Base-by-base conservation (phyloP, 1,140 invertebrate genomes). In the Frieseomelitta varia region DNA sequence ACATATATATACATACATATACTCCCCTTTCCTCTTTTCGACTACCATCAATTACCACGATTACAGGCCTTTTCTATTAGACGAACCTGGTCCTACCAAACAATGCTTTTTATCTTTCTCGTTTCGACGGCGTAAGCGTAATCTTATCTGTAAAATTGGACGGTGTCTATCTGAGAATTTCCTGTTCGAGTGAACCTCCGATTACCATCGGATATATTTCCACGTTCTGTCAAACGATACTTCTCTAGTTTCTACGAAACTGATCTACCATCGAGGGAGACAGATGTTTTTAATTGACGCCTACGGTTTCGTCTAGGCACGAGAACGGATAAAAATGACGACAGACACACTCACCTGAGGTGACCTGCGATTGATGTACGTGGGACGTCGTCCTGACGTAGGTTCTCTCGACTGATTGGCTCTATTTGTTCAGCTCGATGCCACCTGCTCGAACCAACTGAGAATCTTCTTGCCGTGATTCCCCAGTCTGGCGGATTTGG, bases 341-440 rank as follows among this genome's bases (percentile, higher is more conserved):
- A 68, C 67, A 56, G 87, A 27, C 0, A 72, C 58, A 91, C 91
- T 91, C 85, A 93, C 91, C 91, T 89, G 88, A 91, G 85, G 83
- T 75, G 84, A 91, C 83, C 81, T 86, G 90, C 90, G 90, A 90
- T 87, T 91, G 93, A 88, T 91, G 92, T 88, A 92, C 90, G 87
- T 93, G 88, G 92, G 91, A 92, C 92, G 91, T 92, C 90, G 90
- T 91, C 90, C 86, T 93, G 90, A 91, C 88, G 92, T 83, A 88
- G 83, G 71, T 89, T 71, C 58, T 68, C 56, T 61, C 71, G 87
- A 78, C 85, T 56, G 80, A 72, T 47, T 47, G 34, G 21, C 71
- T 88, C 21, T 87, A 88, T 88, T 88, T 88, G 87, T 88, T 80
- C 77, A 72, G 55, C 67, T 81, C 73, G 77, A 69, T 81, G 87